Evolutionary conservation across 2,888 invertebrate genomes (phyloP), one percentile per base, ranked within the genome.

Genomic region (Leptinotarsa peninsularis): DNA sequence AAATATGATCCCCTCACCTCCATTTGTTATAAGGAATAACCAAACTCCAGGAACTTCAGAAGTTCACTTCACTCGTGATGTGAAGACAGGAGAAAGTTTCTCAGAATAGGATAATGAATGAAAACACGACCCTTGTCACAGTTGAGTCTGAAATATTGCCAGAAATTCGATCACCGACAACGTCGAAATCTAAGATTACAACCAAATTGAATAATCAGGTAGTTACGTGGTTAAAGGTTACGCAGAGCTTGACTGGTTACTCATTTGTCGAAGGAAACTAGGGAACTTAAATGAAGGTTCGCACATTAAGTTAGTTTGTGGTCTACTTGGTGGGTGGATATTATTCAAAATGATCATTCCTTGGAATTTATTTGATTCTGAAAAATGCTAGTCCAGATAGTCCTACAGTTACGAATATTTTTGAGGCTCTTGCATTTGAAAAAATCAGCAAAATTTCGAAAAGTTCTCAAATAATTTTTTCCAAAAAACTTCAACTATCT

Each of bases 171-270:
- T 58, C 21, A 21, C 23, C 14, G 58, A 15, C 18, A 21, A 23
- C 27, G 58, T 23, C 15, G 23, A 13, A 23, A 13, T 58, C 23
- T 58, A 58, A 58, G 58, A 58, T 58, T 58, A 23, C 58, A 10
- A 58, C 15, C 58, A 58, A 58, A 58, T 58, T 58, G 58, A 58
- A 58, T 58, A 23, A 23, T 23, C 58, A 58, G 58, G 21, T 15
- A 58, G 58, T 58, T 21, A 23, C 58, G 21, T 23, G 15, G 58
- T 27, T 58, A 15, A 27, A 21, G 58, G 21, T 13, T 21, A 58
- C 58, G 13, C 58, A 23, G 58, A 23, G 14, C 14, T 58, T 15
- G 14, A 14, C 15, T 21, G 21, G 23, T 23, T 23, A 15, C 15
- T 23, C 58, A 23, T 21, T 58, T 58, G 21, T 15, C 2, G 3